Evolutionary conservation across 2,113 vertebrate species (phyloP), one percentile per base, ranked within the genome.

Genomic region (Capricornis sumatraensis): DNA sequence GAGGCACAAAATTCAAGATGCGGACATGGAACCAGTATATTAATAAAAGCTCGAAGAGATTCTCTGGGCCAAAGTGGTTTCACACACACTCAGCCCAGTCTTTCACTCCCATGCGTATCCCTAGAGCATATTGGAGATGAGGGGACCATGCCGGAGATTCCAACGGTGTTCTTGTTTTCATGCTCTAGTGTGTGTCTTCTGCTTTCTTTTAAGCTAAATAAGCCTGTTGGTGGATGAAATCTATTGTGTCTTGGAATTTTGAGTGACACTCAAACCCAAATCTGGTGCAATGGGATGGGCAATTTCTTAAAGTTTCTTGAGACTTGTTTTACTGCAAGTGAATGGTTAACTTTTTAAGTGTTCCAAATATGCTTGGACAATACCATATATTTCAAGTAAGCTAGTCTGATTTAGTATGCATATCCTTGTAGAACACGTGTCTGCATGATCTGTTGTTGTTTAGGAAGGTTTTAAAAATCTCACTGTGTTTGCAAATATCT

Each of bases 111-210:
- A 4, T 9, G 52, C 5, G 30, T 9, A 36, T 45, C 14, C 43
- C 4, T 17, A 60, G 43, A 28, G 3, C 28, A 19, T 27, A 27
- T 2, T 15, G 6, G 19, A 40, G 27, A 52, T 1, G 2, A 5
- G 3, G 11, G 3, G 27, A 19, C 1, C 67, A 16, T 9, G 9
- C 52, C 12, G 7, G 81, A 52, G n/a, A 52, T n/a, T 36, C 8
- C 50, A 25, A 16, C 15, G 3, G 0, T 1, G 1, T 2, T 52
- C 23, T 43, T 53, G 19, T 4, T 15, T 74, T 25, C 4, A 1
- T 25, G 81, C 43, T 58, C 2, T 52, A 45, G 6, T 43, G 16
- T 1, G 19, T 40, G 11, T 67, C 27, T 81, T 71, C 13, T 30
- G 52, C 50, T 71, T 91, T 30, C 43, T 43, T 53, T 45, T 19